Evolutionary conservation across 2,888 invertebrate genomes (phyloP).

Genomic region (Drosophila paranaensis): DNA sequence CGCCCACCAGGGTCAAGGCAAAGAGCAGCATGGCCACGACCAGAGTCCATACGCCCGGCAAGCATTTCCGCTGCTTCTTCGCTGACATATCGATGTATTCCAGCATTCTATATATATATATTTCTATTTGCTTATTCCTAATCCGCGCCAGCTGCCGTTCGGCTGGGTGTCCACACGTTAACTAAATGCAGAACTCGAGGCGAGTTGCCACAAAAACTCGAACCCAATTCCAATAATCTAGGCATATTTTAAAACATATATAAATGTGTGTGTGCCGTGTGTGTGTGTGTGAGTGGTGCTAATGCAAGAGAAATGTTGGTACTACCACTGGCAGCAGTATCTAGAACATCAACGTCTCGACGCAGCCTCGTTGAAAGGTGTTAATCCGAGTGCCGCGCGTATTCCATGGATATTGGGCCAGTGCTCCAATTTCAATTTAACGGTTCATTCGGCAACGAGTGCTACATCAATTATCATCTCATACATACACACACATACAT

Average conservation of each 20-base stretch:
- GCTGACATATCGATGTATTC: slow-evolving; percentile 61
- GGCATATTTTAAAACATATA: neutral
- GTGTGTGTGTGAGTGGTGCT: slow-evolving; percentile 54
- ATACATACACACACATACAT: slow-evolving; percentile 8
- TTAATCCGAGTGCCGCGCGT: slow-evolving; percentile 60
- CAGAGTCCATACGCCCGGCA: slow-evolving; percentile 54
- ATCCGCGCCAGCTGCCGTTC: slow-evolving; percentile 51
- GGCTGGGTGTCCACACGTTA: slow-evolving; percentile 41
- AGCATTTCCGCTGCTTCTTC: slow-evolving; percentile 39
- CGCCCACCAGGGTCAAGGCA: slow-evolving; percentile 44
- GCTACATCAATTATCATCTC: slow-evolving; percentile 66
- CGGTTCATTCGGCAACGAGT: slow-evolving; percentile 68
- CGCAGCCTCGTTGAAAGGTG: slow-evolving; percentile 63
- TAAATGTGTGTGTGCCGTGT: slow-evolving; percentile 12
- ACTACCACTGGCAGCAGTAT: slow-evolving; percentile 42
- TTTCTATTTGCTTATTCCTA: slow-evolving; percentile 14
- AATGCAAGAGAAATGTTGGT: slow-evolving; percentile 61
- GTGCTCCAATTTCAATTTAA: slow-evolving; percentile 72
- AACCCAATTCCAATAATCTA: slow-evolving; percentile 8
- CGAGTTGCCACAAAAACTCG: slow-evolving; percentile 57
- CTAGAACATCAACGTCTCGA: slow-evolving; percentile 62
- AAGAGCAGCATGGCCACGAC: slow-evolving; percentile 54
- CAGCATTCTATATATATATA: slow-evolving; percentile 44
- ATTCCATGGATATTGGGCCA: slow-evolving; percentile 57
- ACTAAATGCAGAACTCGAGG: slow-evolving; percentile 48